These are phyloP conservation scores for Oreohelix idahoensis DNA, from an alignment of 1,140 invertebrate genomes.

Conservation along the genomic window DNA sequence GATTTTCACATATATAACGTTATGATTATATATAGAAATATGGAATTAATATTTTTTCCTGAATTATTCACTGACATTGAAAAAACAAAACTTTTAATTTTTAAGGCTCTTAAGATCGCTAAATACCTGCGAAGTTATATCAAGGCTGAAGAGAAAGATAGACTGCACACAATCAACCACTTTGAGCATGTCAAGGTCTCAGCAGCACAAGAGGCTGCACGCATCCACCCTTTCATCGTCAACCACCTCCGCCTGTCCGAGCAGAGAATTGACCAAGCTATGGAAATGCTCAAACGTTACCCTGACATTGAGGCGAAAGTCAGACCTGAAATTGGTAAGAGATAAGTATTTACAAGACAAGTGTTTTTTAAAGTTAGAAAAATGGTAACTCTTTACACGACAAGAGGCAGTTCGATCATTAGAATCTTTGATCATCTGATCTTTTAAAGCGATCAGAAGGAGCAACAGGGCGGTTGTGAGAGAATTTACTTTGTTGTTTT, in stretches of 20 bases:
- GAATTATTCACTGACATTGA: no score
- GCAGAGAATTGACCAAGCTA: slow-evolving; percentile 62
- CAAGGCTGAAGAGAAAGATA: slow-evolving; percentile 78
- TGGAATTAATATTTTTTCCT: no score
- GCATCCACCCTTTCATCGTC: slow-evolving; percentile 55
- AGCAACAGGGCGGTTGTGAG: no score
- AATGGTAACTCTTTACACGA: no score
- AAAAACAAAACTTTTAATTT: neutral
- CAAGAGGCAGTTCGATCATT: no score
- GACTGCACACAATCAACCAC: slow-evolving; percentile 95
- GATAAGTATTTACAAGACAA: no score
- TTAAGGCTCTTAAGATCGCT: slow-evolving; percentile 56
- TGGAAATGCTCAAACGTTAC: slow-evolving; percentile 64
- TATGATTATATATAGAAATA: no score
- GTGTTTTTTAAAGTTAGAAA: no score
- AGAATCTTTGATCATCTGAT: no score
- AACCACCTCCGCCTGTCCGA: slow-evolving; percentile 66
- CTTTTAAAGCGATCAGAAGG: no score
- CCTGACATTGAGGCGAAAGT: slow-evolving; percentile 62
- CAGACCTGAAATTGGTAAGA: slow-evolving; percentile 59
- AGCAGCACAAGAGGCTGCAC: slow-evolving; percentile 56
- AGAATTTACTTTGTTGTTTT: no score
- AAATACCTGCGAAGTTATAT: slow-evolving; percentile 68
- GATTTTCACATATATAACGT: no score
- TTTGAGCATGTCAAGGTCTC: slow-evolving; percentile 77